These are phyloP conservation scores for Antechinus flavipes DNA, from an alignment of 2,113 vertebrate species.

Conservation along the genomic window DNA sequence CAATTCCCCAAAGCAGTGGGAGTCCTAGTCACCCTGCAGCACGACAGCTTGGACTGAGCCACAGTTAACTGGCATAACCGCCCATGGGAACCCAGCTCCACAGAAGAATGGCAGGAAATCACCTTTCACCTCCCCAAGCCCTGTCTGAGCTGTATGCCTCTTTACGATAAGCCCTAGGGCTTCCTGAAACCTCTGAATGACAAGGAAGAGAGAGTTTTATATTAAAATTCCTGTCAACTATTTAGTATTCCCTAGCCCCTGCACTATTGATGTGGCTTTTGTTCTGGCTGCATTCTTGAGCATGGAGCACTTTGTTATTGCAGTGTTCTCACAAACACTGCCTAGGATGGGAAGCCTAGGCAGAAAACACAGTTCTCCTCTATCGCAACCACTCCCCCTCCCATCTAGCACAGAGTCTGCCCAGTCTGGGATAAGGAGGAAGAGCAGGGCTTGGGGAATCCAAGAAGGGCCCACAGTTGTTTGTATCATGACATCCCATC, in stretches of 20 bases:
- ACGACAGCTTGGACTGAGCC: conserved; percentile 82
- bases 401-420: neutral
- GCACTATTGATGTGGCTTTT: conserved; percentile 82
- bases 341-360: conserved; percentile 74
- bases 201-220: conserved; percentile 88
- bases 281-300: conserved; percentile 83
- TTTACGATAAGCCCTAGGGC: conserved; percentile 91
- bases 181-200: conserved; percentile 90
- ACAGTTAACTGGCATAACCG: conserved; percentile 91
- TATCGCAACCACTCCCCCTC: neutral
- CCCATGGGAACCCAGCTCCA: conserved; percentile 94
- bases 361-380: conserved; percentile 51
- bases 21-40: conserved; percentile 55
- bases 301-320: conserved; percentile 81
- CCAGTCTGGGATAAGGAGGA: neutral
- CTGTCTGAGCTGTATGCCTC: conserved; percentile 89
- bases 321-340: conserved; percentile 82
- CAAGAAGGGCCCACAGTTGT: neutral
- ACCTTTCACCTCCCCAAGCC: conserved; percentile 91
- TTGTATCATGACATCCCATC: neutral
- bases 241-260: conserved; percentile 83
- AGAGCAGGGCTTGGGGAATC: neutral
- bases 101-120: conserved; percentile 99
- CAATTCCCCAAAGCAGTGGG: conserved; percentile 66
- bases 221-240: conserved; percentile 87